phyloP scores from a whole-genome alignment of 2,797 vertebrate species.

The Clarias platycephalus region DNA sequence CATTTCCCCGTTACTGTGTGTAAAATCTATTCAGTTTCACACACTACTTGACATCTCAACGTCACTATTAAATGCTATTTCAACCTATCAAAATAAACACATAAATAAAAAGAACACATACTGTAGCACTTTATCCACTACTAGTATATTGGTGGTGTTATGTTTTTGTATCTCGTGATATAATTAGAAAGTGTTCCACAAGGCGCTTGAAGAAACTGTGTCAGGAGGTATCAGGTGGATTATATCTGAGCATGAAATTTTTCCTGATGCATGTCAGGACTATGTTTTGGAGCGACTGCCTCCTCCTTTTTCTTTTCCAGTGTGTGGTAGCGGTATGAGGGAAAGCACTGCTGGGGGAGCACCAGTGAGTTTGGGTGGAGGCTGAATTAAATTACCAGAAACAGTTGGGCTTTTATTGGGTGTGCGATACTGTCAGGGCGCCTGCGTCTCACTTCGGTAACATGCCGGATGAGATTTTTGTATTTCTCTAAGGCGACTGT shows the following conservation, averaged over 20 bases:
- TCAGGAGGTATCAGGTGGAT: slow-evolving; percentile 71
- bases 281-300: slow-evolving; percentile 68
- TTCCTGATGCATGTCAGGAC: slow-evolving; percentile 70
- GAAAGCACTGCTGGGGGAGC: slow-evolving; percentile 67
- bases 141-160: slow-evolving; percentile 44
- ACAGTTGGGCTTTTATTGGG: slow-evolving; percentile 79
- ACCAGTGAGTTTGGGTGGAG: slow-evolving; percentile 63
- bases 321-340: slow-evolving; percentile 52
- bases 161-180: slow-evolving; percentile 60
- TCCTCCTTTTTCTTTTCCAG: slow-evolving; percentile 62
- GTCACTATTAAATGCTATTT: slow-evolving; percentile 29
- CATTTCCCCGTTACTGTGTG: slow-evolving; percentile 47
- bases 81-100: neutral
- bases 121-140: neutral
- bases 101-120: too few species aligned
- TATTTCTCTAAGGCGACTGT: slow-evolving; percentile 25
- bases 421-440: slow-evolving; percentile 72
- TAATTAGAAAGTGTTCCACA: slow-evolving; percentile 56
- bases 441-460: slow-evolving; percentile 57
- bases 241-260: slow-evolving; percentile 71
- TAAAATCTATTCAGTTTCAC: slow-evolving; percentile 31
- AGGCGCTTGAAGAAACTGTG: slow-evolving; percentile 70
- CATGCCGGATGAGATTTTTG: slow-evolving; percentile 39
- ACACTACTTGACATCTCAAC: slow-evolving; percentile 30
- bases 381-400: slow-evolving; percentile 75